A percentile compares a stretch with the other conserved stretches of the same genome.
Evolutionary conservation across 2,888 invertebrate species (phyloP).

Genomic region (Molorchus minor): DNA sequence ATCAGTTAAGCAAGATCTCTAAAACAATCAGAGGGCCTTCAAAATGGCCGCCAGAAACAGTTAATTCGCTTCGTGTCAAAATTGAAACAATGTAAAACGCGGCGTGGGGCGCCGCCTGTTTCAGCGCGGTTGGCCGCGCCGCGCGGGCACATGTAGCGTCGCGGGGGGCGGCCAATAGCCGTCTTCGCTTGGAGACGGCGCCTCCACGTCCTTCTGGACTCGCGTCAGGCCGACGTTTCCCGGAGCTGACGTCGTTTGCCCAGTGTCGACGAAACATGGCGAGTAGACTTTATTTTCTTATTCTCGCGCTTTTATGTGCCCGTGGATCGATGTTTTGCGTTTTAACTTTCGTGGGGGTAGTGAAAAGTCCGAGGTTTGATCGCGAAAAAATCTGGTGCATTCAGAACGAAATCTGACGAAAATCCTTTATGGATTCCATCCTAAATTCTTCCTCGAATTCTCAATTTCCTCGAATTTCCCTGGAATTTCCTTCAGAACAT

Average conservation of each 20-base stretch:
- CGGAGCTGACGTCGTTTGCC: conserved; percentile 53
- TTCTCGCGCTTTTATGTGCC: conserved; percentile 15
- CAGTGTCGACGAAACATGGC: conserved; percentile 33
- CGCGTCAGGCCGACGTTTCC: conserved; percentile 59
- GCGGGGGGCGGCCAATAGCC: conserved; percentile 45
- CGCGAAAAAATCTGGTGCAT: no score
- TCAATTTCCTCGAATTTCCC: no score
- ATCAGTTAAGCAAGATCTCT: conserved; percentile 63
- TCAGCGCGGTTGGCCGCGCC: conserved; percentile 42
- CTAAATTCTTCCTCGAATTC: no score
- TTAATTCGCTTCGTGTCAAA: conserved; percentile 49
- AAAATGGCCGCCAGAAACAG: conserved; percentile 61
- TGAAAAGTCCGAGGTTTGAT: no score
- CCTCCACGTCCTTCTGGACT: conserved; percentile 64
- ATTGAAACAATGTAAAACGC: conserved; percentile 59
- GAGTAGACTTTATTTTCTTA: conserved; percentile 26
- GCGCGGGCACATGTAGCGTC: conserved; percentile 53
- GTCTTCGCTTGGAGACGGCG: conserved; percentile 45
- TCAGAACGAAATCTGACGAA: no score
- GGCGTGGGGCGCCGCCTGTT: conserved; percentile 42
- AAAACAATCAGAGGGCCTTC: conserved; percentile 62
- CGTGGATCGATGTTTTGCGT: no score
- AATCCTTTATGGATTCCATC: no score
- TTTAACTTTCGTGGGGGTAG: no score
- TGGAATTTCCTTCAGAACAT: no score